phyloP scores from a whole-genome alignment of 2,888 invertebrate genomes.

The Mesopsocus fuscifrons region DNA sequence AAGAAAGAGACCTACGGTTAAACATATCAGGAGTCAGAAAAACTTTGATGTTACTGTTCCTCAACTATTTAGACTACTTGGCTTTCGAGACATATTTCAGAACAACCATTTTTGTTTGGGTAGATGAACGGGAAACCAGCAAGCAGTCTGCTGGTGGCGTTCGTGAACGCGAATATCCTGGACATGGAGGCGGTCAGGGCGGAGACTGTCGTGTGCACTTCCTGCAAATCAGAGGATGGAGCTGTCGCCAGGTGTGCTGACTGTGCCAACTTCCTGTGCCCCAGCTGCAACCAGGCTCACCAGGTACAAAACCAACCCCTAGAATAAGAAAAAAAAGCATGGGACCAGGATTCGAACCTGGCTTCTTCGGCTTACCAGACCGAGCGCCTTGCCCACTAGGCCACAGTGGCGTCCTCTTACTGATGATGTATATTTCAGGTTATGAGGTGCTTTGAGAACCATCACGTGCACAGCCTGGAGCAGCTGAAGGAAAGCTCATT shows the following conservation, averaged over 20 bases:
- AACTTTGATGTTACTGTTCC: slow-evolving; percentile 6
- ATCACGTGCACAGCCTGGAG: slow-evolving; percentile 76
- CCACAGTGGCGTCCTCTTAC: no score
- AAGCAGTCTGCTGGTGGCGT: slow-evolving; percentile 64
- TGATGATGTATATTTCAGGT: slow-evolving; percentile 28
- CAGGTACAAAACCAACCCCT: no score
- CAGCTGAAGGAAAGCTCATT: slow-evolving; percentile 40
- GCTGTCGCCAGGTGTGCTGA: slow-evolving; percentile 88
- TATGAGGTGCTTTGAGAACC: slow-evolving; percentile 93
- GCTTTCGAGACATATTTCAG: no score
- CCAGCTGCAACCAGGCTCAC: slow-evolving; percentile 88
- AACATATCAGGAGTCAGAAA: neutral
- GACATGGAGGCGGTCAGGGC: slow-evolving; percentile 63
- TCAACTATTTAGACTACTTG: no score
- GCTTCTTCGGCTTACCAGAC: no score
- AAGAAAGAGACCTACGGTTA: no score
- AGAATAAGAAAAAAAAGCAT: no score
- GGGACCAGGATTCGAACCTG: no score
- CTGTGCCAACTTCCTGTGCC: slow-evolving; percentile 85
- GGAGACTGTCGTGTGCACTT: slow-evolving; percentile 58
- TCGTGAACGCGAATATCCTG: slow-evolving; percentile 66
- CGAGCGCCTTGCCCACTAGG: no score
- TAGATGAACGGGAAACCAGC: slow-evolving; percentile 58
- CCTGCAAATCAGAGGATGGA: slow-evolving; percentile 87
- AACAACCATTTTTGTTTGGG: no score